phyloP scores from a whole-genome alignment of 92 coral and sea anemone species.

The Porites rus region DNA sequence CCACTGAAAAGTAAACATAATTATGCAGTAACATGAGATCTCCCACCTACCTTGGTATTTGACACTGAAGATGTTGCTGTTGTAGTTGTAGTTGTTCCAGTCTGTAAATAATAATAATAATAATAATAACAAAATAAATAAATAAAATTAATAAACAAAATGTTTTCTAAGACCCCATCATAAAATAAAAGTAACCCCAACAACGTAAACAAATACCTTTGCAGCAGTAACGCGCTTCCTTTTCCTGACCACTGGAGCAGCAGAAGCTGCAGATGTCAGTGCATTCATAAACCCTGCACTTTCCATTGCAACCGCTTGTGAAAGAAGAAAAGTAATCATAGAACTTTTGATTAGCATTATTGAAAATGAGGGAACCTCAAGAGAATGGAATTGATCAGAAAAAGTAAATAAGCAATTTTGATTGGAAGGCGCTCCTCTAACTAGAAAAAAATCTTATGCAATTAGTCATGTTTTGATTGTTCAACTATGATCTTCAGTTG shows the following conservation, averaged over 20 bases:
- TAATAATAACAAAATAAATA: background rate
- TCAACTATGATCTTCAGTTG: too few relatives aligned
- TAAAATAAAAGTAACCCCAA: background rate
- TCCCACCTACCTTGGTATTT: conserved; percentile 52
- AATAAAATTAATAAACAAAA: background rate
- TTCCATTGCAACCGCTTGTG: conserved; percentile 88
- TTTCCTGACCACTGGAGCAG: conserved; percentile 77
- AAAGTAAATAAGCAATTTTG: too few relatives aligned
- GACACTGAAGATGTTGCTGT: conserved; percentile 47
- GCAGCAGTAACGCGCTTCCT: conserved; percentile 71
- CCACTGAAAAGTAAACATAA: too few relatives aligned
- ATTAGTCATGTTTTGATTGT: too few relatives aligned
- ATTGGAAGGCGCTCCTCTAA: too few relatives aligned
- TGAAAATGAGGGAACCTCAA: background rate
- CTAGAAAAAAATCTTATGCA: too few relatives aligned
- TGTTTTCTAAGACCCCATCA: background rate
- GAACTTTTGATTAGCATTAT: background rate
- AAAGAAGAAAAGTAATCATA: background rate
- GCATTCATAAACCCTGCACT: conserved; percentile 99
- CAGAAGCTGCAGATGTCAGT: conserved; percentile 81
- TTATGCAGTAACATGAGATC: too few relatives aligned
- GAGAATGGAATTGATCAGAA: too few relatives aligned
- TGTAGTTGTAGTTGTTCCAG: conserved; percentile 60
- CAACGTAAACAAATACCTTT: conserved; percentile 60
- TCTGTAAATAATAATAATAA: conserved; percentile 31